A percentile compares a stretch with the other conserved stretches of the same genome.
Conservation (phyloP, 2,888 invertebrate genomes). For the Rhaphigaster nebulosa region DNA sequence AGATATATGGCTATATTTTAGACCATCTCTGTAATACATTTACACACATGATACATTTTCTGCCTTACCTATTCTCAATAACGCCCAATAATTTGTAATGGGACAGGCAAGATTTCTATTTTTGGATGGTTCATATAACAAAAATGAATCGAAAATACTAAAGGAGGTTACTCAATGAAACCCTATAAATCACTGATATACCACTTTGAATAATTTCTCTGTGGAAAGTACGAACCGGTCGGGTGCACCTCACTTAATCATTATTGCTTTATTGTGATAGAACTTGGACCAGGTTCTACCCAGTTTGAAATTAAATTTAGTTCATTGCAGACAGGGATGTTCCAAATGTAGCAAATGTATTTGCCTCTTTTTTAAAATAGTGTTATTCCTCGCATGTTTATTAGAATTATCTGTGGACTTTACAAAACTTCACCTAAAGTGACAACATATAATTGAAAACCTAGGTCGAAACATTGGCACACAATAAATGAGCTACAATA, state of each 20-base stretch:
- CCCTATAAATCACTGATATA: neutral
- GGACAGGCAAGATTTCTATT: neutral
- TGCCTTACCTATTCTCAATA: neutral
- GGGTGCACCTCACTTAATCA: neutral
- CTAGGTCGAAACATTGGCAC: no score
- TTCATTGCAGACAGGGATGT: neutral
- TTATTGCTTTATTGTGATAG: neutral
- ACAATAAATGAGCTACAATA: no score
- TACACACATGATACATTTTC: no score
- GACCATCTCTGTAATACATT: no score
- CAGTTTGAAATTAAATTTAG: neutral
- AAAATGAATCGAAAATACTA: neutral
- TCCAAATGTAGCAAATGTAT: neutral
- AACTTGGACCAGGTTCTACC: neutral
- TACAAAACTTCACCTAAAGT: neutral
- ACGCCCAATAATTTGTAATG: neutral
- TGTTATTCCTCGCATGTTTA: neutral
- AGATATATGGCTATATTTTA: no score
- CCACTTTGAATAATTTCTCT: neutral
- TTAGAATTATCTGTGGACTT: neutral
- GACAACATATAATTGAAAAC: neutral
- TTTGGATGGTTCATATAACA: neutral
- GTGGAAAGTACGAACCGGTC: neutral
- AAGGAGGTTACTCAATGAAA: neutral
- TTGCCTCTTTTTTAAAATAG: neutral